Evolutionary conservation across 2,888 invertebrate genomes (phyloP).

Genomic region (Phengaris alcon): DNA sequence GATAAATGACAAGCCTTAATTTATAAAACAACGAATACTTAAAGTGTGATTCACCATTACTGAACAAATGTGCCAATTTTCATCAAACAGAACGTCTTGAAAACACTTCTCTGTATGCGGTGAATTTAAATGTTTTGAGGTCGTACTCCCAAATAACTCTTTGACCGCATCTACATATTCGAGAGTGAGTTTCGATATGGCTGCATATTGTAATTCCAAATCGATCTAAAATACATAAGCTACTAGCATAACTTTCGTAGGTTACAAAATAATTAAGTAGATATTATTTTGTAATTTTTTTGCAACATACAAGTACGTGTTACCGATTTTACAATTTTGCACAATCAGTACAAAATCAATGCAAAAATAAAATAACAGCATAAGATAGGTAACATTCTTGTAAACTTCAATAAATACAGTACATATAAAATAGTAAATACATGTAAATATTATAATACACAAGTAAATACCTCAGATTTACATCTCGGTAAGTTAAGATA

Average conservation of each 20-base stretch:
- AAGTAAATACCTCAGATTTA: conserved; percentile 41
- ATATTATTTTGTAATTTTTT: conserved; percentile 9
- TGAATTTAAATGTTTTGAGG: conserved; percentile 57
- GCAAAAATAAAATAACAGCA: no score
- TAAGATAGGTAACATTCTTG: no score
- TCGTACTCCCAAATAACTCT: conserved; percentile 53
- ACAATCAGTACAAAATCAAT: no score
- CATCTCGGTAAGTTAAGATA: conserved; percentile 72
- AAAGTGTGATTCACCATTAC: conserved; percentile 49
- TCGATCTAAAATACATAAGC: conserved; percentile 47
- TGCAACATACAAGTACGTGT: no score
- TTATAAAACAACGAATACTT: neutral
- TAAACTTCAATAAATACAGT: no score
- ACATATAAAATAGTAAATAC: no score
- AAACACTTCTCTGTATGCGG: conserved; percentile 61
- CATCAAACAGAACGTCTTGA: conserved; percentile 58
- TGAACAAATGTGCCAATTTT: conserved; percentile 66
- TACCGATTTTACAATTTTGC: no score
- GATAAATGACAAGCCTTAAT: no score
- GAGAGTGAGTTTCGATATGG: conserved; percentile 63
- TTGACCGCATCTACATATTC: conserved; percentile 62
- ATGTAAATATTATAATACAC: no score
- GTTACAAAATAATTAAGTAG: neutral
- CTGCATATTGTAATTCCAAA: conserved; percentile 66
- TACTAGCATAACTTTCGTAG: neutral